Evolutionary conservation across 2,888 invertebrate genomes (phyloP).

Genomic region (Melanotus villosus): DNA sequence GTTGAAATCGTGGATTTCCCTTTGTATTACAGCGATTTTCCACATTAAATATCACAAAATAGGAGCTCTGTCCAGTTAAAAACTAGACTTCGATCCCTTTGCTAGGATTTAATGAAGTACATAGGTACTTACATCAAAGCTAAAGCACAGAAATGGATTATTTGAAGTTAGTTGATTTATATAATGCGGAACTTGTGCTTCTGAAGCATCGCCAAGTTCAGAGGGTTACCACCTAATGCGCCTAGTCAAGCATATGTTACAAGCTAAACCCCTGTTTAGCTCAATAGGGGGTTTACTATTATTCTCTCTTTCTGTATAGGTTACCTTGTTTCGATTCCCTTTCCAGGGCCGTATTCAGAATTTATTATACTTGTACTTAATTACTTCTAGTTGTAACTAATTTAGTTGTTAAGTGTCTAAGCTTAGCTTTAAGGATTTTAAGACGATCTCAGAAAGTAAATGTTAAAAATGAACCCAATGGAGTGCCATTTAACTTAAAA

Average conservation of each 20-base stretch:
- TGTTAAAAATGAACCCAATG: no score
- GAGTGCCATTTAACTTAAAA: no score
- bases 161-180: constrained; percentile 31
- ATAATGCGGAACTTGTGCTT: constrained; percentile 33
- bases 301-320: constrained; percentile 42
- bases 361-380: no score
- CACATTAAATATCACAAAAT: no score
- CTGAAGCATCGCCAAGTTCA: constrained; percentile 30
- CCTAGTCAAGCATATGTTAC: constrained; percentile 53
- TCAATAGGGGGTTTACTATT: constrained; percentile 50
- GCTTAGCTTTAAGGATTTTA: no score
- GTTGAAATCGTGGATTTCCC: no score
- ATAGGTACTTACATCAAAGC: constrained; percentile 8
- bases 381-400: no score
- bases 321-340: constrained; percentile 17
- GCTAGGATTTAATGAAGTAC: background rate
- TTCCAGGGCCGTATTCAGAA: background rate
- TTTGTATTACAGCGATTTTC: no score
- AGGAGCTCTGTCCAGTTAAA: background rate
- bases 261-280: constrained; percentile 45
- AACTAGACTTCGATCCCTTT: background rate
- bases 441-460: no score
- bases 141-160: constrained; percentile 33
- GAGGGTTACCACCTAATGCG: constrained; percentile 46
- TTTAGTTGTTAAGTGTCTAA: no score